These are phyloP conservation scores for Sakesphorus luctuosus DNA, from an alignment of 2,113 vertebrate genomes.

Conservation along the genomic window DNA sequence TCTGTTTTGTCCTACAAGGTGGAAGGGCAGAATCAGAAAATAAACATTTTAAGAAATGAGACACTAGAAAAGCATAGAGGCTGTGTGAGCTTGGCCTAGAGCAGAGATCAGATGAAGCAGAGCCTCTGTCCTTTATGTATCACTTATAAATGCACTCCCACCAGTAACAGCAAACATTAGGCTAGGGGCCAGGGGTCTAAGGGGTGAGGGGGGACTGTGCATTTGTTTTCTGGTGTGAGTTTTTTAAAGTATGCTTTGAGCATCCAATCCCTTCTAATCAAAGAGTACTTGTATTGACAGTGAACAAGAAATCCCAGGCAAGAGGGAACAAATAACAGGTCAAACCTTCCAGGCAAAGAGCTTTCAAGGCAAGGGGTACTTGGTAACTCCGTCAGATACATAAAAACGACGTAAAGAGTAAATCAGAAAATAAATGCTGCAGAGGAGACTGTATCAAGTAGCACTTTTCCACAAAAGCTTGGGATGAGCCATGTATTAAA, in stretches of 20 bases:
- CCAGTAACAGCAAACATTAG: background rate
- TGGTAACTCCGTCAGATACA: background rate
- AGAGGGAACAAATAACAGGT: background rate
- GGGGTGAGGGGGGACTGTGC: too few species aligned
- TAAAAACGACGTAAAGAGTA: background rate
- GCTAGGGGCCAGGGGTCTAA: background rate
- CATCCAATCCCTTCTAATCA: background rate
- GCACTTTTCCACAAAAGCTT: background rate
- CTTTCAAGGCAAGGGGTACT: background rate
- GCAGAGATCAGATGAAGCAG: background rate
- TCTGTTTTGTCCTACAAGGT: background rate
- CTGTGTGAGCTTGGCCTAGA: background rate
- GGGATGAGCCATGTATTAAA: background rate
- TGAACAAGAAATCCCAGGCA: background rate
- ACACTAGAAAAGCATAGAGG: background rate
- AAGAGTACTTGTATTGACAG: background rate
- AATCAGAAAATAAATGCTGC: background rate
- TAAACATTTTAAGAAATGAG: background rate
- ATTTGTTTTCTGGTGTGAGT: background rate
- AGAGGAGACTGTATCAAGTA: background rate
- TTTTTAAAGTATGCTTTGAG: background rate
- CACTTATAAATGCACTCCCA: background rate
- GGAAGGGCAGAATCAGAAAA: background rate
- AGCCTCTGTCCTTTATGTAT: background rate
- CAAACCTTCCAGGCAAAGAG: background rate